Percentiles rank a stretch among this genome's conserved stretches.
These are phyloP conservation scores for Mechanitis mazaeus DNA, from an alignment of 2,888 invertebrate genomes.

Conservation along the genomic window DNA sequence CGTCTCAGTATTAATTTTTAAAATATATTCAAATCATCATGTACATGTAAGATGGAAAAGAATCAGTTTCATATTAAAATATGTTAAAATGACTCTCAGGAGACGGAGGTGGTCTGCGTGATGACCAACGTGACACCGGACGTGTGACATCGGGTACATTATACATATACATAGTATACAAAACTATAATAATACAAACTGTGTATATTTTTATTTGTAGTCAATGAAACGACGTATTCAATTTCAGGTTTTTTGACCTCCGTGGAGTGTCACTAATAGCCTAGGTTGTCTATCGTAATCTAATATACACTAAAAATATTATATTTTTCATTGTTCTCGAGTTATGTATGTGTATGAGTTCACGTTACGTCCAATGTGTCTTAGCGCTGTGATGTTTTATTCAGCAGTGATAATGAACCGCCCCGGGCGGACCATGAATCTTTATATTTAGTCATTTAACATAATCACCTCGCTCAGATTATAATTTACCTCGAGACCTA, in stretches of 20 bases:
- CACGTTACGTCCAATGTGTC: conserved; percentile 5
- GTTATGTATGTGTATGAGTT: too few relatives aligned
- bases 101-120: conserved; percentile 15
- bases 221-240: too few relatives aligned
- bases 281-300: too few relatives aligned
- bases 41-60: conserved; percentile 5
- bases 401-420: conserved; percentile 19
- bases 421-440: conserved; percentile 16
- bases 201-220: too few relatives aligned
- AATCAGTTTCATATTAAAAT: conserved; percentile 15
- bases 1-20: too few relatives aligned
- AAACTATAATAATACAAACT: too few relatives aligned
- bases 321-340: too few relatives aligned
- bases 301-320: too few relatives aligned
- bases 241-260: too few relatives aligned
- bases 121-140: conserved; percentile 14
- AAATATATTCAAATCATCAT: too few relatives aligned
- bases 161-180: not conserved
- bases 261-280: too few relatives aligned
- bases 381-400: conserved; percentile 15
- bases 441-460: conserved; percentile 10
- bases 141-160: not conserved
- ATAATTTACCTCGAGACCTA: not conserved
- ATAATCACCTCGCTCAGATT: conserved; percentile 14
- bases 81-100: conserved; percentile 17